Evolutionary conservation across 2,113 vertebrate species (phyloP).

Genomic region (Sinocyclocheilus anshuiensis): DNA sequence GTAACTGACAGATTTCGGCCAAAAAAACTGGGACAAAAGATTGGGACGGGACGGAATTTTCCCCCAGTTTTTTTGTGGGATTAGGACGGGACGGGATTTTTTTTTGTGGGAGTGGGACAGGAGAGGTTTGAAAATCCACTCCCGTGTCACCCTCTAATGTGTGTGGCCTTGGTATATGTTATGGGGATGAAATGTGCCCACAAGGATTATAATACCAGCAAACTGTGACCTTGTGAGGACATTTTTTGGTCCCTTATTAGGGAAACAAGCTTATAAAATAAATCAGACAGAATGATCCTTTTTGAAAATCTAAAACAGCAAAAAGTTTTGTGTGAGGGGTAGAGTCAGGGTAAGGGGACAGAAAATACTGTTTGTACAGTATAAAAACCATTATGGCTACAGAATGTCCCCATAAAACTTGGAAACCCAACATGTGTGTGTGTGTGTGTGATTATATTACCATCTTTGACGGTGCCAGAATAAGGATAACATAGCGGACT

Average conservation of each 20-base stretch:
- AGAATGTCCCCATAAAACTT: not conserved
- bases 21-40: too few relatives aligned
- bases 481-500: constrained; percentile 93
- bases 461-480: constrained; percentile 95
- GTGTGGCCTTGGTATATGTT: too few relatives aligned
- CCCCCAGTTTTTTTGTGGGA: too few relatives aligned
- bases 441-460: constrained; percentile 72
- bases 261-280: not conserved
- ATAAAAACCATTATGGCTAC: not conserved
- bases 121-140: too few relatives aligned
- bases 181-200: not conserved
- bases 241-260: not conserved
- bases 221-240: not conserved
- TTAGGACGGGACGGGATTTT: too few relatives aligned
- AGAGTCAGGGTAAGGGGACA: not conserved
- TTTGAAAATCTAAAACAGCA: not conserved
- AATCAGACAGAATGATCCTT: not conserved
- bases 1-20: too few relatives aligned
- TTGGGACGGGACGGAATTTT: too few relatives aligned
- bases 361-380: not conserved
- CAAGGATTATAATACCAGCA: not conserved
- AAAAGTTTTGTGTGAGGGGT: not conserved
- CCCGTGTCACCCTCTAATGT: too few relatives aligned
- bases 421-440: not conserved
- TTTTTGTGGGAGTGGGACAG: too few relatives aligned